Percentiles rank a stretch among this genome's conserved stretches.
These are phyloP conservation scores for Tringa solitaria DNA, from an alignment of 2,113 vertebrate species.

Conservation along the genomic window DNA sequence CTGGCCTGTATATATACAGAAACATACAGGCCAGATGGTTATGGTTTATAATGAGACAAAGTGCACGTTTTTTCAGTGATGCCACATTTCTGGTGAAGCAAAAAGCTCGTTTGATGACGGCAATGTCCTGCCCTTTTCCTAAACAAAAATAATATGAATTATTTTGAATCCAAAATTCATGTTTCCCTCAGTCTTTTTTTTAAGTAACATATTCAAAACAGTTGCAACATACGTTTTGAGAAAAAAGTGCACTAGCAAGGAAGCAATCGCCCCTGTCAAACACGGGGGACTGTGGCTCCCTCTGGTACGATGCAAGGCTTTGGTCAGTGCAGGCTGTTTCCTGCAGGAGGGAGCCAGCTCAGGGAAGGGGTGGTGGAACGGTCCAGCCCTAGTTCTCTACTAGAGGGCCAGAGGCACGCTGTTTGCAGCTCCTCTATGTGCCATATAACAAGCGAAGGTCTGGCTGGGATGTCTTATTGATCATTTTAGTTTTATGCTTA, in stretches of 20 bases:
- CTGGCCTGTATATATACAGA: not conserved
- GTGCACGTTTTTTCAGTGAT: not conserved
- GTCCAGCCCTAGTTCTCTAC: not conserved
- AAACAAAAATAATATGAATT: not conserved
- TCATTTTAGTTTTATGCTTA: not conserved
- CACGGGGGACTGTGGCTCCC: not conserved
- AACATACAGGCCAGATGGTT: too few relatives aligned
- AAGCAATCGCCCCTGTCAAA: not conserved
- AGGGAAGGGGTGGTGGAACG: not conserved
- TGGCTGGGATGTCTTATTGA: not conserved
- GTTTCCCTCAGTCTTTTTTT: not conserved
- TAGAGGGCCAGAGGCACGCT: fast-evolving
- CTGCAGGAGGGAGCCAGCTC: not conserved
- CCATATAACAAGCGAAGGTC: not conserved
- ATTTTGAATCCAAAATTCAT: not conserved
- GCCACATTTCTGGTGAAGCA: not conserved
- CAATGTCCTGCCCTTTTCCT: not conserved
- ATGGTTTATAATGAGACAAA: not conserved
- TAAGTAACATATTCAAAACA: not conserved
- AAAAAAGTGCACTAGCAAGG: not conserved
- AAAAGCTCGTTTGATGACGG: not conserved
- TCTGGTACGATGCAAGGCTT: not conserved
- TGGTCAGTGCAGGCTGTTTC: not conserved
- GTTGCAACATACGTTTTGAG: not conserved
- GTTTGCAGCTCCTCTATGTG: not conserved